Base-by-base conservation (phyloP, 2,888 invertebrate species). In the Cerceris ruficornis region DNA sequence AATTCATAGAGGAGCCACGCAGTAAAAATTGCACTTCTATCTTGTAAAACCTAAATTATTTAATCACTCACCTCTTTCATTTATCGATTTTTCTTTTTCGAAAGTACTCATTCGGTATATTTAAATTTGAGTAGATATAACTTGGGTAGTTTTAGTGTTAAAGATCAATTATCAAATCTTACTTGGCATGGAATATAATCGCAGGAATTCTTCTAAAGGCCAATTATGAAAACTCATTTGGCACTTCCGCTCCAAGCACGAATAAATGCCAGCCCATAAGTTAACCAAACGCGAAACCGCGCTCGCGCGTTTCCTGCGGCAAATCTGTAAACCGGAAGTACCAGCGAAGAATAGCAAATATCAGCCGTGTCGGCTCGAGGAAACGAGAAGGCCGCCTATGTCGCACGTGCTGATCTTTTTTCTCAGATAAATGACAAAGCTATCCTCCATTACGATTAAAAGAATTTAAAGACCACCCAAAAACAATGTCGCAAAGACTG, bases 281-380 rank as follows among this genome's bases (percentile, higher is more conserved):
- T 42, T 57, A 41, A n/a, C 57, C 13, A 43, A 42, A 60, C 54
- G 75, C 49, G 52, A 74, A 65, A 78, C 68, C 49, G 55, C 65
- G 60, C n/a, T n/a, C 59, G n/a, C 67, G 75, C 76, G 82, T 76
- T 87, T 89, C 89, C 90, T 86, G 87, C 79, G 79, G 77, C 75
- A 77, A 79, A 73, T 72, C 28, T 28, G 75, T 60, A 72, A 84
- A 79, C 86, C 87, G 90, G 90, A 90, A 90, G 87, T 82, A 79
- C 76, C 78, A 67, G 11, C 69, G 70, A 79, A 69, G 91, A 89
- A 90, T 90, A 87, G 85, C 82, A 88, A 90, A 88, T 87, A 87
- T 86, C 81, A 75, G 69, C 57, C 50, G 64, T 78, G 39, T 62
- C n/a, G 11, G 52, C 54, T 28, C 43, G 46, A 41, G 41, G 41